Percentiles rank a stretch among this genome's conserved stretches.
Conservation (phyloP, 2,797 vertebrate species). For the Peromyscus eremicus region DNA sequence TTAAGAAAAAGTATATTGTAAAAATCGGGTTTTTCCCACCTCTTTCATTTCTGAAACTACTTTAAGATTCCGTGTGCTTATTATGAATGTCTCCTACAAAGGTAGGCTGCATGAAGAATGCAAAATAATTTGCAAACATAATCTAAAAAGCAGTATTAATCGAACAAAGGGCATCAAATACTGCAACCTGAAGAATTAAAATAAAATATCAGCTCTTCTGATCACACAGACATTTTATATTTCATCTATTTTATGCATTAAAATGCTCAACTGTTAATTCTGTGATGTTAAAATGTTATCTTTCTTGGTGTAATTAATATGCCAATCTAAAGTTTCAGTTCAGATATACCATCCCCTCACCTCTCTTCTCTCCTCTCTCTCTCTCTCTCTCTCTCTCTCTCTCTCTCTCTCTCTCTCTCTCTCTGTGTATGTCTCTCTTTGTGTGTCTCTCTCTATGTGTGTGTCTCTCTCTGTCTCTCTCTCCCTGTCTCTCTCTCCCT, state of each 20-base stretch:
- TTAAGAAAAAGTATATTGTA: conserved; percentile 5
- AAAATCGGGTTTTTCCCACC: conserved; percentile 4
- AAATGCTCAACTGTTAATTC: conserved; percentile 41
- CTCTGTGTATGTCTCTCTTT: neutral
- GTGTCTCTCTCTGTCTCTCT: neutral
- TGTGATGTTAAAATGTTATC: conserved; percentile 53
- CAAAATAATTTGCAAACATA: conserved; percentile 40
- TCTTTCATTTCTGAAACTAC: conserved; percentile 49
- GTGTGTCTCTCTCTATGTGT: neutral
- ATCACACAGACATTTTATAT: neutral
- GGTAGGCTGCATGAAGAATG: neutral
- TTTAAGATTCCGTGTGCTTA: neutral
- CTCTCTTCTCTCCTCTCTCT: neutral
- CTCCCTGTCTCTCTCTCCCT: too few species aligned
- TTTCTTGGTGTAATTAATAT: conserved; percentile 57
- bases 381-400: too few species aligned
- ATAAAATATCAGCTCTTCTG: conserved; percentile 28
- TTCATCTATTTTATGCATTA: conserved; percentile 56
- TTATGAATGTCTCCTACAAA: neutral
- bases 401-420: neutral
- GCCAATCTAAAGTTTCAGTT: neutral
- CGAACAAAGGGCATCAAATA: neutral
- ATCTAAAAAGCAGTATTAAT: conserved; percentile 50
- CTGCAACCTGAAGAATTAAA: neutral
- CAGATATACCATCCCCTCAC: neutral